Base-by-base conservation (phyloP, 2,888 invertebrate species). In the Eupelmus urozonus region DNA sequence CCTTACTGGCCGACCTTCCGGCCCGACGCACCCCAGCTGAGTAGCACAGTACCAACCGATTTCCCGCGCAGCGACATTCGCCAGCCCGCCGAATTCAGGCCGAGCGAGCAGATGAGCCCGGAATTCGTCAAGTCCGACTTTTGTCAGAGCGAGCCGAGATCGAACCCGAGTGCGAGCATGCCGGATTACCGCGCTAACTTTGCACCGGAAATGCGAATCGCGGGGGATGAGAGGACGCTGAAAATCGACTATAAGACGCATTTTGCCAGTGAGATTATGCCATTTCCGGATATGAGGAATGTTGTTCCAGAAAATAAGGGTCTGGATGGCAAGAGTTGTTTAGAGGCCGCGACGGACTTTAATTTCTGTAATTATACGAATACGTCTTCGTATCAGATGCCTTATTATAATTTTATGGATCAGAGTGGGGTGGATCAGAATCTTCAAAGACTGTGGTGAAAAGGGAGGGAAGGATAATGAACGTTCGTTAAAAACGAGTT, bases 331-430 rank as follows among this genome's bases (percentile, higher is more conserved):
- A 76, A 76, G 25, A 65, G 27, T 51, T 20, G 40, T 67, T 16
- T 55, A 3, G 76, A 79, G n/a, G 7, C 67, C n/a, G 1, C 74
- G 60, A 18, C 45, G n/a, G 89, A 89, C 34, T 89, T 86, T 42
- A 84, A 83, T 2, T 88, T 84, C 71, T 45, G 85, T 0, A 88
- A 86, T 81, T 89, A 89, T 57, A 67, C 85, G 23, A 85, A 83
- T 20, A 81, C 87, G 2, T 59, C 86, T 0, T 85, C 84, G 80
- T 89, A 89, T 70, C 89, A 87, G 70, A 86, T 88, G 85, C 86
- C 86, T 27, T 89, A 89, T 49, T 85, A 86, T 1, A 89, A 89
- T 80, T 89, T 88, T 57, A 83, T 87, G 81, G 89, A 90, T 1
- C 86, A 87, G 51, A 79, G 85, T 40, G 83, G 86, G 0, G 81